A percentile compares a stretch with the other conserved stretches of the same genome.
phyloP scores from a whole-genome alignment of 1,140 invertebrate species.

The Sesamia nonagrioides region DNA sequence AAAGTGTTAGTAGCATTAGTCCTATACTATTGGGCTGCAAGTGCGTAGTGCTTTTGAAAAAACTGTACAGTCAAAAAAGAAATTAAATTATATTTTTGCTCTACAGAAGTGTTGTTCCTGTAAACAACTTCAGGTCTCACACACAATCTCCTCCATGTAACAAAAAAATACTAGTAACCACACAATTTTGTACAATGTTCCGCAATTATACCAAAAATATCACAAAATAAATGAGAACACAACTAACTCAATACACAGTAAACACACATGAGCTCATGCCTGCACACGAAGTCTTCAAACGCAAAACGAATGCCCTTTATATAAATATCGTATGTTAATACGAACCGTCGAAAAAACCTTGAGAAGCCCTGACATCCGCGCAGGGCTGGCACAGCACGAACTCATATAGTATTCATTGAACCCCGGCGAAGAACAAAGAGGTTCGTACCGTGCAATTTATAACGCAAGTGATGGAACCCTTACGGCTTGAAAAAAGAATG shows the following conservation, averaged over 20 bases:
- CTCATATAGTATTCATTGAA: constrained; percentile 60
- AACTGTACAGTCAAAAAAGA: not conserved
- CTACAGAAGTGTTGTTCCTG: too few species aligned
- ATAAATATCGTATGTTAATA: constrained; percentile 43
- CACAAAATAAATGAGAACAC: not conserved
- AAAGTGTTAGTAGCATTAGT: not conserved
- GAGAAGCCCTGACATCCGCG: constrained; percentile 15
- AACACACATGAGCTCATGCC: not conserved
- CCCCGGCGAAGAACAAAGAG: constrained; percentile 49
- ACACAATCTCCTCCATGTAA: too few species aligned
- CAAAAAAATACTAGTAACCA: too few species aligned
- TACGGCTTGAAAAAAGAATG: constrained; percentile 2
- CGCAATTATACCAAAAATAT: not conserved
- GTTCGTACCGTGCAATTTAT: constrained; percentile 56
- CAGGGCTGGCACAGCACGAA: constrained; percentile 35
- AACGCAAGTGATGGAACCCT: constrained; percentile 38
- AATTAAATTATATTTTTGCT: not conserved
- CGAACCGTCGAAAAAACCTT: constrained; percentile 25
- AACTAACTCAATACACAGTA: not conserved
- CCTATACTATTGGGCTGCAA: not conserved
- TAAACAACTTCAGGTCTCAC: too few species aligned
- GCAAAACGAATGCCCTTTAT: constrained; percentile 6
- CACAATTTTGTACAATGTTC: too few species aligned
- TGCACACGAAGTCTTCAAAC: not conserved
- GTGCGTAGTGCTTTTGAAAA: not conserved